Base-by-base conservation (phyloP, 2,113 vertebrate genomes). In the Petrocephalus microphthalmus region DNA sequence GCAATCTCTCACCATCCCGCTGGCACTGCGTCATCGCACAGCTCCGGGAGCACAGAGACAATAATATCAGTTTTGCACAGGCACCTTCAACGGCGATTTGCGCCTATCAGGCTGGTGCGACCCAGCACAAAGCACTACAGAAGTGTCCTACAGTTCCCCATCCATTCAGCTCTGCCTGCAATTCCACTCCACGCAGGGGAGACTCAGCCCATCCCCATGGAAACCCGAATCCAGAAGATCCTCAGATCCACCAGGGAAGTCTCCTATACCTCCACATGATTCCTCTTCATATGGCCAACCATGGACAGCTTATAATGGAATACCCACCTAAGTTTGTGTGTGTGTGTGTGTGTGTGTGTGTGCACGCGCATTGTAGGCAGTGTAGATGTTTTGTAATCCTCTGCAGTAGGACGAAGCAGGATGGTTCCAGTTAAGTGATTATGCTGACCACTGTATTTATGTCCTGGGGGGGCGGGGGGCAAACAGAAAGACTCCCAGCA, bases 381-480 rank as follows among this genome's bases (percentile, higher is more conserved):
- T 29, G n/a, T 64, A 64, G 60, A 64, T 29, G 60, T n/a, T 64
- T 25, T 64, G 25, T 64, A 64, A 64, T 64, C 60, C 60, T 64
- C 60, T 64, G 60, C 60, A 64, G 60, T 29, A 64, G 2, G 8
- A 64, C 2, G 60, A 11, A 64, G 60, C 60, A 37, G 67, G 67
- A 74, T 17, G 25, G 67, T 74, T 74, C 67, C 67, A 74, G 67
- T 29, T 42, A 74, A 74, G 67, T 19, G 33, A 74, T 74, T 74
- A 74, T 74, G 67, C 67, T 74, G 67, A 74, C 67, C 67, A 74
- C 67, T 74, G 67, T 33, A 74, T 74, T 74, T 37, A 74, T 74
- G 33, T 74, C 15, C 33, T 29, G 67, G 33, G 2, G 37, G 29
- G 67, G 5, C 1, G 67, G 10, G 7, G 29, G 29, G 1, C 25